Evolutionary conservation across 2,113 vertebrate species (phyloP), one percentile per base, ranked within the genome.

Genomic region (Jacana jacana): DNA sequence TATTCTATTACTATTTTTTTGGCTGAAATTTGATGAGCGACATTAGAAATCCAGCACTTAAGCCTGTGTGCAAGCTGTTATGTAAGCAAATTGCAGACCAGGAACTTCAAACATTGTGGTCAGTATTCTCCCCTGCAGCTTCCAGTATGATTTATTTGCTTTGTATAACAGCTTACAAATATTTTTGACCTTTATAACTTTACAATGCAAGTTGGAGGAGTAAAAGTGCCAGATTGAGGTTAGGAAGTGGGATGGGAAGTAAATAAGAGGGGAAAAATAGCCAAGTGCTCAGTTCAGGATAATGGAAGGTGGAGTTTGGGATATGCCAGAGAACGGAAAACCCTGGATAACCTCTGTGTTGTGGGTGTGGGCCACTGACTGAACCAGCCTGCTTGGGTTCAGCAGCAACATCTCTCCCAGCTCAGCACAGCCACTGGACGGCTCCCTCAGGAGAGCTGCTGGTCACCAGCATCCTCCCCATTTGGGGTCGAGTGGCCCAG

Each of bases 241-340:
- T 77, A 88, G 80, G 79, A 85, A 76, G 58, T 3, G 5, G 40
- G 40, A 60, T 80, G 19, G 52, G 55, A 87, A 89, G 57, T 82
- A 89, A 93, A n/a, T 80, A 87, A 86, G 69, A 87, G 64, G 69
- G 69, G 72, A 64, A 92, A 91, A 87, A 11, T 6, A 76, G 78
- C 84, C 70, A 82, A 20, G 60, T 81, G 8, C 57, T 89, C 27
- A 55, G 11, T 75, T 87, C 73, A 91, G 78, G 33, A 79, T 81
- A 89, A 87, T 52, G 57, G 57, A 93, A 95, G 81, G 84, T 93
- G 73, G 81, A 76, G 65, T 88, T 52, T 83, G 75, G 71, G 54
- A 58, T 80, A 77, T 65, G 63, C 37, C 37, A 85, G 58, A 93
- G 82, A 93, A 91, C 76, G 75, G 63, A 72, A 86, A 91, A 95